Evolutionary conservation across 2,113 vertebrate genomes (phyloP).

Genomic region (human (Homo sapiens)): GRCh38 chr4:151712001-151712500

Average conservation of each 20-base stretch:
- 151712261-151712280: conserved; percentile 68
- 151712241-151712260: conserved; percentile 65
- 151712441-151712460: conserved; percentile 2
- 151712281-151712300: conserved; percentile 77
- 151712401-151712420: conserved; percentile 28
- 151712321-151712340: conserved; percentile 43
- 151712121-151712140: conserved; percentile 55
- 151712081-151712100: conserved; percentile 56
- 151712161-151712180: conserved; percentile 57
- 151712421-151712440: neutral
- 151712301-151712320: conserved; percentile 56
- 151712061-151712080: conserved; percentile 46
- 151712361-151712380: neutral
- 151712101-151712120: conserved; percentile 59
- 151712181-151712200: conserved; percentile 63
- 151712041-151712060: conserved; percentile 46
- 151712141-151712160: conserved; percentile 34
- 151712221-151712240: conserved; percentile 51
- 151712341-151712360: neutral
- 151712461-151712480: conserved; percentile 1
- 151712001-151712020: conserved; percentile 10
- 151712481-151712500: neutral
- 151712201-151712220: conserved; percentile 38
- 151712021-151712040: neutral
- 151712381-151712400: neutral